Conservation (phyloP, 2,113 vertebrate genomes). For the Alexandromys fortis region DNA sequence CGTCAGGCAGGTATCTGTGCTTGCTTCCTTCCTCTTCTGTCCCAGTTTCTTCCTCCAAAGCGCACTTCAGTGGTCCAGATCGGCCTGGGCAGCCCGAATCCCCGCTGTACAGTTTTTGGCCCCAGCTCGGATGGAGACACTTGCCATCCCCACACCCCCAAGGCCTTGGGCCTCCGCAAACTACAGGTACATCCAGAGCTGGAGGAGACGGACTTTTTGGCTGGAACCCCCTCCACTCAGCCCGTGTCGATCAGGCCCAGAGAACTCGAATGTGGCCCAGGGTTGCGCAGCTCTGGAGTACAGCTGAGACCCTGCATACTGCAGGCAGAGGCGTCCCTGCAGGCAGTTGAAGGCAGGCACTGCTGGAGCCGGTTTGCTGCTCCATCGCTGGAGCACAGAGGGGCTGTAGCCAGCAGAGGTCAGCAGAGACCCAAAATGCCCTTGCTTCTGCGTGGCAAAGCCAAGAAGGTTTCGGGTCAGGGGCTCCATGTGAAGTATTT, state of each 20-base stretch:
- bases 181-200: not conserved
- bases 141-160: not conserved
- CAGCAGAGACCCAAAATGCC: conserved; percentile 20
- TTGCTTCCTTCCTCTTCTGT: not conserved
- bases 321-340: not conserved
- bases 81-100: not conserved
- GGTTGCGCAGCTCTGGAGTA: not conserved
- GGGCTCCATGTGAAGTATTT: not conserved
- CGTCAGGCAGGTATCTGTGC: not conserved
- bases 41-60: not conserved
- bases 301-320: no score
- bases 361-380: no score
- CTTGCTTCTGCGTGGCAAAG: not conserved
- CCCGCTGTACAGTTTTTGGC: not conserved
- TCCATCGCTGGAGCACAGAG: rapidly evolving
- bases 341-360: not conserved
- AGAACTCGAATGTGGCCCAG: not conserved
- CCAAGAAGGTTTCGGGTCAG: not conserved
- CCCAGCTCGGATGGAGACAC: not conserved
- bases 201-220: not conserved
- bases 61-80: not conserved
- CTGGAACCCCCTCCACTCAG: not conserved
- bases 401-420: conserved; percentile 29
- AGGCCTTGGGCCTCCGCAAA: not conserved
- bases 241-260: not conserved